Base-by-base conservation (phyloP, 2,888 invertebrate species). In the Byasa hedistus region DNA sequence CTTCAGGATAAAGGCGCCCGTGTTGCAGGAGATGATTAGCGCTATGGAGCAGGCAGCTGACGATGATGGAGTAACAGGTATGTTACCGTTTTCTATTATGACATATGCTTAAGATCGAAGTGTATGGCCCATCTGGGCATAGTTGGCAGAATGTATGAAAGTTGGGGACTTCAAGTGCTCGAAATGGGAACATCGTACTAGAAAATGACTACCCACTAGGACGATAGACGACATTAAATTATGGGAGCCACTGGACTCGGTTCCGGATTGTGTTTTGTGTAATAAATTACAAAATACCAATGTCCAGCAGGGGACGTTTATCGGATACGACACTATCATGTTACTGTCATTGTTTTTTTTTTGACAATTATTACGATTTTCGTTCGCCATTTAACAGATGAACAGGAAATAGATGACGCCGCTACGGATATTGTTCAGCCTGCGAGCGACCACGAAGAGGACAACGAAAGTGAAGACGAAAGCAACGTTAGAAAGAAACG, bases 1-100 rank as follows among this genome's bases (percentile, higher is more conserved):
- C 84, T 95, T 95, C 79, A 86, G 94, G 68, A 93, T 94, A 69
- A 92, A 92, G 66, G 89, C 87, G 7, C 84, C 92, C 0, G 84
- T 92, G 66, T 72, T 94, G 32, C 87, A 92, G 68, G 91, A 94
- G 75, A 92, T 88, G 27, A 82, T 94, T 5, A 76, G 79, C 8
- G 77, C 80, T 2, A 70, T 73, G 15, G 82, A 80, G 22, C 69
- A 69, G n/a, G 67, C 68, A 1, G 70, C 71, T 17, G 77, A 76
- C n/a, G 75, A 77, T 21, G 32, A 21, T 15, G 78, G 79, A 75
- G 71, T 67, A 32, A 60, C 63, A 51, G 70, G 68, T 70, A 57
- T 8, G 21, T 12, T 48, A 10, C 3, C 39, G 12, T 39, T 17
- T 39, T 15, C 15, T 12, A 39, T 27, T 39, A 39, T 12, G 12